Evolutionary conservation across 2,797 vertebrate species (phyloP).

Genomic region (Pempheris klunzingeri): DNA sequence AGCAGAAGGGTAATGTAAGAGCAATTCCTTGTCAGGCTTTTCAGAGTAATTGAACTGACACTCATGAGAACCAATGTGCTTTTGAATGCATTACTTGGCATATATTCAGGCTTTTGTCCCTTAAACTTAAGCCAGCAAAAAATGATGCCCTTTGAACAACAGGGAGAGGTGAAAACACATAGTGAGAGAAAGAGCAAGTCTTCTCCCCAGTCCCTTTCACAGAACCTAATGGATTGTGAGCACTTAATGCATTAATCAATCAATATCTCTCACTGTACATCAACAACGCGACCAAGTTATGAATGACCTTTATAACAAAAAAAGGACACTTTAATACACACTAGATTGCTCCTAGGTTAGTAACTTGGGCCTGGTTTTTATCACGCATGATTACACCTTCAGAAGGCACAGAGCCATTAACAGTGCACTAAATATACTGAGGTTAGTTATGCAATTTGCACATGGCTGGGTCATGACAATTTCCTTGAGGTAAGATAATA

Average conservation of each 20-base stretch:
- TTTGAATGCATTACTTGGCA: conserved; percentile 97
- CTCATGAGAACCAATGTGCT: conserved; percentile 97
- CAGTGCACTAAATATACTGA: conserved; percentile 87
- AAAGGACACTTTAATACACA: conserved; percentile 98
- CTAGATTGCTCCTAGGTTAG: conserved; percentile 95
- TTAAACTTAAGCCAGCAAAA: conserved; percentile 92
- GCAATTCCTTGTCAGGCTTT: conserved; percentile 93
- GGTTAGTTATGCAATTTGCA: conserved; percentile 88
- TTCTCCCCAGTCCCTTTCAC: conserved; percentile 95
- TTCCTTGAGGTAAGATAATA: conserved; percentile 65
- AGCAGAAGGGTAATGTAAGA: conserved; percentile 91
- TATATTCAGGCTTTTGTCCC: conserved; percentile 95
- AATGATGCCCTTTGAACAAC: conserved; percentile 96
- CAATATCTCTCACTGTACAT: conserved; percentile 99
- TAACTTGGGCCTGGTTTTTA: conserved; percentile 91
- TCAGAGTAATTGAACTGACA: conserved; percentile 96
- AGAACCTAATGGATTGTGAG: conserved; percentile 99
- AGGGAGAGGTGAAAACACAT: conserved; percentile 96
- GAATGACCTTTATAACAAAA: conserved; percentile 99
- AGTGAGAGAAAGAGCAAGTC: conserved; percentile 86
- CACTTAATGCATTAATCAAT: conserved; percentile 99
- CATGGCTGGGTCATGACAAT: too few species aligned
- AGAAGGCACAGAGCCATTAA: conserved; percentile 89
- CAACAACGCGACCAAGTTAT: conserved; percentile 98
- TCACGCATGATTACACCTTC: conserved; percentile 93